Evolutionary conservation across 2,797 vertebrate genomes (phyloP).

Genomic region (Enteromius argenteus): DNA sequence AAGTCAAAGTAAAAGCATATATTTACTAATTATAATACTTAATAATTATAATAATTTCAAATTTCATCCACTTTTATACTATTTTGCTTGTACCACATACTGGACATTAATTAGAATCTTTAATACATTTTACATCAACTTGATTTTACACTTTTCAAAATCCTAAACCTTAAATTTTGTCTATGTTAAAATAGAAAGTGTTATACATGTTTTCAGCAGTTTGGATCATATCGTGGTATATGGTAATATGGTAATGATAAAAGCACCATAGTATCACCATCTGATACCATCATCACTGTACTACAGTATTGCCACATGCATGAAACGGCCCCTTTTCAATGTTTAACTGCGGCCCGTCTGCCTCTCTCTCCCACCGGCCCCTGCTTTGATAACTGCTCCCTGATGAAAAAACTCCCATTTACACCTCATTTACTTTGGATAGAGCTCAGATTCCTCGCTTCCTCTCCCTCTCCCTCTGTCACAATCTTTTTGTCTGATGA

Average conservation of each 20-base stretch:
- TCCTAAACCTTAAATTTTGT: background rate
- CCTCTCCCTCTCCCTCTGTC: constrained; percentile 38
- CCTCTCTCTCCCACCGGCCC: constrained; percentile 34
- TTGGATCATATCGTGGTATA: background rate
- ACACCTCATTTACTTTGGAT: constrained; percentile 75
- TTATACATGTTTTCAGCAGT: background rate
- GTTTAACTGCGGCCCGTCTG: constrained; percentile 22
- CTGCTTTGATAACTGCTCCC: constrained; percentile 59
- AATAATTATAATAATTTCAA: background rate
- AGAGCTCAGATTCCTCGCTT: constrained; percentile 67
- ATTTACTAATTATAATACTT: background rate
- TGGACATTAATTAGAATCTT: background rate
- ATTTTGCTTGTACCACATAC: background rate
- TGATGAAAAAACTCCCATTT: constrained; percentile 69
- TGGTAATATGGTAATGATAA: background rate
- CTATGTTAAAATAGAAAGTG: background rate
- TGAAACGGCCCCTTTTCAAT: background rate
- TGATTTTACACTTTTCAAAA: background rate
- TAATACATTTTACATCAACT: background rate
- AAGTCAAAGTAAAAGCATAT: no score
- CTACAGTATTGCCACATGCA: background rate
- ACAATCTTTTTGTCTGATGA: constrained; percentile 56
- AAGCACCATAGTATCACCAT: background rate
- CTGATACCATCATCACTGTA: constrained; percentile 2
- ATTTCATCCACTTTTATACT: background rate